Conservation (phyloP, 2,113 vertebrate genomes). For the Scatophagus argus region DNA sequence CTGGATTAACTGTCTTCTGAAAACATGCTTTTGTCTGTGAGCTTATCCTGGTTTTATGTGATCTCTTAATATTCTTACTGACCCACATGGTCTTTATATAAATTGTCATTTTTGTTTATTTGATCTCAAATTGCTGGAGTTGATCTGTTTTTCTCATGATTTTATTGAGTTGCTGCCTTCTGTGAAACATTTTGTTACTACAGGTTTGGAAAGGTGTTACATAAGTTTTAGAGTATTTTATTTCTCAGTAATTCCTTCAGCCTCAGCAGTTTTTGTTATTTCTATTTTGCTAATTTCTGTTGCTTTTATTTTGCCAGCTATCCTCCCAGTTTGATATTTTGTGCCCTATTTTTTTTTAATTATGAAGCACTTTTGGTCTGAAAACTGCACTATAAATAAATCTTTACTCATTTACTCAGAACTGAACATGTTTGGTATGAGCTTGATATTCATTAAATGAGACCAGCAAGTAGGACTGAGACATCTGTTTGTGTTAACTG, state of each 20-base stretch:
- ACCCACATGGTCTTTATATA: neutral
- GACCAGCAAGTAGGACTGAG: constrained; percentile 16
- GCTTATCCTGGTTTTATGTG: neutral
- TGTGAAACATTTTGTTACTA: neutral
- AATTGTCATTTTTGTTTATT: neutral
- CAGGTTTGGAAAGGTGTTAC: neutral
- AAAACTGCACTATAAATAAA: constrained; percentile 4
- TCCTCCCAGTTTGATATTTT: neutral
- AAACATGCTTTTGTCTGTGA: neutral
- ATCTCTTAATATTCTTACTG: no score
- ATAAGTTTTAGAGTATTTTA: neutral
- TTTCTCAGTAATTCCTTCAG: neutral
- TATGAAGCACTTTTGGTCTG: neutral
- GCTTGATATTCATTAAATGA: constrained; percentile 32
- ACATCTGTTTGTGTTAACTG: constrained; percentile 43
- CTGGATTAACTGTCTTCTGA: neutral
- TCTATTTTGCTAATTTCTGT: no score
- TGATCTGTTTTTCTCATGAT: neutral
- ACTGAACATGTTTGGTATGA: constrained; percentile 32
- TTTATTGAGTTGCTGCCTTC: neutral
- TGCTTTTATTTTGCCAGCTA: neutral
- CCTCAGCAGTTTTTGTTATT: neutral
- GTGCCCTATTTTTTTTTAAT: neutral
- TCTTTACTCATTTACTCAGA: constrained; percentile 4
- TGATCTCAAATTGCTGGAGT: neutral